Conservation (phyloP, 2,888 invertebrate genomes). For the Pterostichus madidus region DNA sequence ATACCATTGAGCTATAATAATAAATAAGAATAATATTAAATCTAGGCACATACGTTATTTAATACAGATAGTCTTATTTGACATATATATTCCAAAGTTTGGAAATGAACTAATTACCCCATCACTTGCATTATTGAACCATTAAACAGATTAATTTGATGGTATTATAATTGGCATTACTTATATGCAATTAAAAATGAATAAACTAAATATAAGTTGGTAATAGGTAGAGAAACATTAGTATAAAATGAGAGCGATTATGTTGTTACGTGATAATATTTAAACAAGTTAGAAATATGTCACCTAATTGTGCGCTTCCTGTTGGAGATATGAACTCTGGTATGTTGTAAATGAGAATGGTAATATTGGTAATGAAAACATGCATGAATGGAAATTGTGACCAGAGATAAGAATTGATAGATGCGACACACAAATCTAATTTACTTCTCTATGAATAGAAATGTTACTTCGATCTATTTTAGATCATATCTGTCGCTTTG, state of each 20-base stretch:
- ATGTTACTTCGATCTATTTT: not conserved
- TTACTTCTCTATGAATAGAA: conserved; percentile 23
- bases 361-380: not conserved
- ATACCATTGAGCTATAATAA: too few relatives aligned
- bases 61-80: too few relatives aligned
- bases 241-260: conserved; percentile 23
- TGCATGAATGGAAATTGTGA: conserved; percentile 18
- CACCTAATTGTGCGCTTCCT: conserved; percentile 53
- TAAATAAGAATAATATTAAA: too few relatives aligned
- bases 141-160: conserved; percentile 11
- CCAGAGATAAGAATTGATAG: not conserved
- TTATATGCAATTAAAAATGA: not conserved
- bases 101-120: too few relatives aligned
- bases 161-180: conserved; percentile 21
- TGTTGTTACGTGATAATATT: conserved; percentile 27
- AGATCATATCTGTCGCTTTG: not conserved
- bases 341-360: conserved; percentile 21
- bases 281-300: conserved; percentile 61
- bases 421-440: not conserved
- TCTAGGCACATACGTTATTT: too few relatives aligned
- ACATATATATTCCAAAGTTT: too few relatives aligned
- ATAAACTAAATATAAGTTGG: not conserved
- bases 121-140: not conserved
- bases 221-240: conserved; percentile 37
- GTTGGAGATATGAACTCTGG: not conserved